Base-by-base conservation (phyloP, 2,888 invertebrate species). In the Aphrophora alni region DNA sequence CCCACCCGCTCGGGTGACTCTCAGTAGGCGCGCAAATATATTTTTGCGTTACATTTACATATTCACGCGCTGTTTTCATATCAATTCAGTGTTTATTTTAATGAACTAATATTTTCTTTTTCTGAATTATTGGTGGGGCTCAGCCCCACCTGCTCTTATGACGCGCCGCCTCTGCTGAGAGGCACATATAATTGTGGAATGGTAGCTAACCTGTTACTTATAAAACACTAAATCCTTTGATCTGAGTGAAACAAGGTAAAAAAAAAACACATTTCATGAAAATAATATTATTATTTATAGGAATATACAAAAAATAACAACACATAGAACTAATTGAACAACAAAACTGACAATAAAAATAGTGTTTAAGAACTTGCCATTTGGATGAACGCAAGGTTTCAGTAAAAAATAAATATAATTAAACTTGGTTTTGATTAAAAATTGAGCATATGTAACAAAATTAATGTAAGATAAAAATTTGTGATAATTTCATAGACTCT, bases 221-320 rank as follows among this genome's bases (percentile, higher is more conserved):
- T n/a, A n/a, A n/a, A n/a, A n/a, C n/a, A n/a, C n/a, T n/a, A n/a
- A n/a, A n/a, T n/a, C n/a, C n/a, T n/a, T n/a, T n/a, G n/a, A n/a
- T n/a, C n/a, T n/a, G n/a, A n/a, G 33, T 33, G 8, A 3, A 33
- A 33, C 8, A 33, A 33, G 33, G 33, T 8, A 33, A 59, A 59
- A 59, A n/a, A 21, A 14, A 21, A 59, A 59, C 1, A 59, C 4
- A 21, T n/a, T 21, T 59, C 59, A 21, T 21, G 59, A 59, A 59
- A 59, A 59, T 59, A 59, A 21, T 59, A 59, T 59, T 59, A 59
- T 59, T 59, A 59, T 59, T 59, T 59, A 59, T 59, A 59, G 21
- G 59, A 59, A 59, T 59, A 59, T 59, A 59, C 59, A 59, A 59
- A 59, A 33, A 59, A 59, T 59, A 59, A 59, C 59, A 59, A 59